Evolutionary conservation across 2,888 invertebrate genomes (phyloP).

Genomic region (Pandemis heparana): DNA sequence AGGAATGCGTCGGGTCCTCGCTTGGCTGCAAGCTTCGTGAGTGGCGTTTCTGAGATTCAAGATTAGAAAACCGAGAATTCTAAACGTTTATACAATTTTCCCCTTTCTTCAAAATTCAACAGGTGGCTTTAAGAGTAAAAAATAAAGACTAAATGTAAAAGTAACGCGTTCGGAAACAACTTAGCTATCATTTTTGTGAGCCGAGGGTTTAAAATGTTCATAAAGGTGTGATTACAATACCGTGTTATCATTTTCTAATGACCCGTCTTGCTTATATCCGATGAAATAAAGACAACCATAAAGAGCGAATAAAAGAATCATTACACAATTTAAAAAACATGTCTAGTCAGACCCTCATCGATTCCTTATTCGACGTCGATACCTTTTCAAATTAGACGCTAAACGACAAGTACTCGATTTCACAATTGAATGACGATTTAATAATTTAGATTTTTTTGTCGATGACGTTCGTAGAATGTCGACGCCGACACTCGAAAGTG

Average conservation of each 20-base stretch:
- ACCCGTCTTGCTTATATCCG: neutral
- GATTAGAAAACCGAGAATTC: slow-evolving; percentile 2
- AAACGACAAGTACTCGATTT: slow-evolving; percentile 71
- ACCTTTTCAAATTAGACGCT: slow-evolving; percentile 67
- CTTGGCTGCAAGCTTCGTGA: neutral
- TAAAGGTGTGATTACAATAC: neutral
- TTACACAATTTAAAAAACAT: slow-evolving; percentile 32
- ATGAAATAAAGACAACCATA: slow-evolving; percentile 19
- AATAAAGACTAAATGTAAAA: neutral
- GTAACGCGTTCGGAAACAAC: no score
- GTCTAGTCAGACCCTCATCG: slow-evolving; percentile 54
- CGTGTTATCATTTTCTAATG: neutral
- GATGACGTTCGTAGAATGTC: slow-evolving; percentile 58
- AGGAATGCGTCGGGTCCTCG: neutral
- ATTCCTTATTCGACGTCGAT: slow-evolving; percentile 58
- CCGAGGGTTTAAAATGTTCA: no score
- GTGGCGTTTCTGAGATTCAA: slow-evolving; percentile 1
- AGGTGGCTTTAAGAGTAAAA: neutral
- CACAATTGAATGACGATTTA: slow-evolving; percentile 76
- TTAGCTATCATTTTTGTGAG: no score
- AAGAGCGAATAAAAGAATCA: slow-evolving; percentile 24
- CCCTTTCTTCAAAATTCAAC: neutral
- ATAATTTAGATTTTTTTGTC: slow-evolving; percentile 65
- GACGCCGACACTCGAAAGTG: slow-evolving; percentile 64
- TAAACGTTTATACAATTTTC: neutral